Percentiles rank a stretch among this genome's conserved stretches.
Conservation (phyloP, 1,140 invertebrate genomes). For the Trichogramma pretiosum region DNA sequence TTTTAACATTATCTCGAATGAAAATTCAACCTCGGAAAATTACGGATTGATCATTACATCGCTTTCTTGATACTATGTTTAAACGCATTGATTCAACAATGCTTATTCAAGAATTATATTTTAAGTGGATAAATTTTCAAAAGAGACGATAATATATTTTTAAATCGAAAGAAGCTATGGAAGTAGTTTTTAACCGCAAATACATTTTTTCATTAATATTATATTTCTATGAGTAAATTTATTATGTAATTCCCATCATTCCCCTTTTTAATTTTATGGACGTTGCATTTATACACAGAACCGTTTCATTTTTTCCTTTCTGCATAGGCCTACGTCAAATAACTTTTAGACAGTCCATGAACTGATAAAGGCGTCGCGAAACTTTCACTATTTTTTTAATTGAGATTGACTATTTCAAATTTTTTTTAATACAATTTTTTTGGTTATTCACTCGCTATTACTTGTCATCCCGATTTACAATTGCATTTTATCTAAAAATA, state of each 20-base stretch:
- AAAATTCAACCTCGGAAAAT: no score
- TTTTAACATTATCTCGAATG: no score
- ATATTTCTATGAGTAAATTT: constrained; percentile 24
- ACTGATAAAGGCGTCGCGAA: constrained; percentile 13
- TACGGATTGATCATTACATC: no score
- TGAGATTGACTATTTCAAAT: not conserved
- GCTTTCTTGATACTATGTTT: no score
- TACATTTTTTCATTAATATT: constrained; percentile 21
- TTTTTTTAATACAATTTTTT: constrained; percentile 5
- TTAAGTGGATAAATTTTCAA: no score
- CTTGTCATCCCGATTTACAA: not conserved
- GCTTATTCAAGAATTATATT: no score
- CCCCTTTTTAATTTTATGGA: constrained; percentile 18
- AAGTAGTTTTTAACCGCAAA: constrained; percentile 17
- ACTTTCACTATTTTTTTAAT: constrained; percentile 4
- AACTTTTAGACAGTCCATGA: constrained; percentile 16
- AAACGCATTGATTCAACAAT: no score
- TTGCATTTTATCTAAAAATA: not conserved
- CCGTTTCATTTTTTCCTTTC: no score
- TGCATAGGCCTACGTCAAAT: constrained; percentile 14
- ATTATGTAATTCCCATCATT: constrained; percentile 4
- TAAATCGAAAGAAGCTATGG: constrained; percentile 17
- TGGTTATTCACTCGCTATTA: not conserved
- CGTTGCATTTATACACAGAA: constrained; percentile 13
- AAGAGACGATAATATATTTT: no score